Percentiles rank a stretch among this genome's conserved stretches.
phyloP scores from a whole-genome alignment of 2,113 vertebrate genomes.

The Sebastes fasciatus region DNA sequence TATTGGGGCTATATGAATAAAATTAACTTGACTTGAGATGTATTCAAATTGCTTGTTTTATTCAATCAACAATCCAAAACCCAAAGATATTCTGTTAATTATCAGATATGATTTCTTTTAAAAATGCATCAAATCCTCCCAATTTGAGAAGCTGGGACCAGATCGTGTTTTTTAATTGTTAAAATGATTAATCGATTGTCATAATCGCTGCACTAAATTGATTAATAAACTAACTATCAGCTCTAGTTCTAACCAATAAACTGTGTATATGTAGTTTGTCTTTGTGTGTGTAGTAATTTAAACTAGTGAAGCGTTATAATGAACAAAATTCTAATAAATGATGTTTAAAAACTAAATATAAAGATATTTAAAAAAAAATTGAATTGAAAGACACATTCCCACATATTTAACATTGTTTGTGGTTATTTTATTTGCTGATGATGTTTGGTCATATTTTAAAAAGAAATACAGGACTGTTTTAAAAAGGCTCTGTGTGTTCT shows the following conservation, averaged over 20 bases:
- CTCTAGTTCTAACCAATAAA: not conserved
- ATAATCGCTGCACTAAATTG: not conserved
- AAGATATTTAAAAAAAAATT: not conserved
- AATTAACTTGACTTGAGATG: not conserved
- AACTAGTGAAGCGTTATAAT: not conserved
- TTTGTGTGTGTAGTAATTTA: not conserved
- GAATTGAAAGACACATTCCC: not conserved
- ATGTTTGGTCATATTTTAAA: conserved; percentile 34
- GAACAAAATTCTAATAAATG: not conserved
- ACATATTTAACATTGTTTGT: not conserved
- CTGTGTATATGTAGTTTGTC: not conserved
- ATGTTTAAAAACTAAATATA: no score
- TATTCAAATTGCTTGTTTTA: not conserved
- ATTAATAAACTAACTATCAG: not conserved
- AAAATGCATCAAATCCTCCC: not conserved
- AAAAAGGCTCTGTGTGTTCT: conserved; percentile 37
- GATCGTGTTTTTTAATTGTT: not conserved
- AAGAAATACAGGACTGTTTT: conserved; percentile 20
- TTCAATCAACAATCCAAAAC: not conserved
- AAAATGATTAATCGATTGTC: not conserved
- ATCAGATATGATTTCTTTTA: not conserved
- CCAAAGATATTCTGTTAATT: not conserved
- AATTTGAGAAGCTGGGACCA: not conserved
- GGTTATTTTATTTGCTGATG: conserved; percentile 10
- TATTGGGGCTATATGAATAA: no score